Conservation (phyloP, 37 sponge, comb jelly and placozoan species). For the Agelas oroides region DNA sequence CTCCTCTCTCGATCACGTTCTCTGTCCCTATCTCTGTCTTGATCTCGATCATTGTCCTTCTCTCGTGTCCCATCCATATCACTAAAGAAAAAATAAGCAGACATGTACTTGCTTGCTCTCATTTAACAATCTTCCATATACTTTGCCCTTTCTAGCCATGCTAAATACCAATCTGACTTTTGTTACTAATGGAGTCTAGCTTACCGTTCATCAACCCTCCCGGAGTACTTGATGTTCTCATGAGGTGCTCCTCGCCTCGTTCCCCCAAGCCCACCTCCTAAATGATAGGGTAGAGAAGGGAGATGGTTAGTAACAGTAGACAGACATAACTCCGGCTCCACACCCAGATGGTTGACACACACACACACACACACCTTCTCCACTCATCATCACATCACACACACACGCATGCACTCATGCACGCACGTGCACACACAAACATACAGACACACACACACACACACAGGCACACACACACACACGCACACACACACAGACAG, state of each 20-base stretch:
- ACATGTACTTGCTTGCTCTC: no score
- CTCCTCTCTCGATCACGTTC: constrained; percentile 36
- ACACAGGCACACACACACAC: no score
- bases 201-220: constrained; percentile 94
- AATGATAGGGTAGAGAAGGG: neutral
- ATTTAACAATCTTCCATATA: no score
- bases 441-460: neutral
- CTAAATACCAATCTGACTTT: no score
- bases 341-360: neutral
- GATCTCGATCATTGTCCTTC: constrained; percentile 32
- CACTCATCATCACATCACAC: no score
- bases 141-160: no score
- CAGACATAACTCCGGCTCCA: neutral
- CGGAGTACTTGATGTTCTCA: constrained; percentile 92
- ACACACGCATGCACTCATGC: neutral
- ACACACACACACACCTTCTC: neutral
- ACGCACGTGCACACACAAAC: neutral
- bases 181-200: no score
- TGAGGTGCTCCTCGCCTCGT: constrained; percentile 89
- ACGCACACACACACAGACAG: no score
- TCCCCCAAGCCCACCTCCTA: constrained; percentile 98
- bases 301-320: neutral
- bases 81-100: neutral
- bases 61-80: constrained; percentile 46
- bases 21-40: constrained; percentile 53